Base-by-base conservation (phyloP, 2,888 invertebrate genomes). In the Danaus chrysippus region DNA sequence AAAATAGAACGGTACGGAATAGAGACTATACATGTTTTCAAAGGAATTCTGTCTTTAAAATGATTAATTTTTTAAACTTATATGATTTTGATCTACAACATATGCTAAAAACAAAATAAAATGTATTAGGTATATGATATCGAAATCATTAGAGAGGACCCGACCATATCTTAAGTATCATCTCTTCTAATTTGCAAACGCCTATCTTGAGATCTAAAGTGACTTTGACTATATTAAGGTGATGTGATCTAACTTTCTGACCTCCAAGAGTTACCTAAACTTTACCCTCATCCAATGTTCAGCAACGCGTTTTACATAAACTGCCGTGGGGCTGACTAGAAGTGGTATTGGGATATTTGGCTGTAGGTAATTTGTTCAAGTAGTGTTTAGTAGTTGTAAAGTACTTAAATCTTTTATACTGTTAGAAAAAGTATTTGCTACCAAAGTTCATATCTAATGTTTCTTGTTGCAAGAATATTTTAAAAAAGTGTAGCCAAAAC, bases 231-330 rank as follows among this genome's bases (percentile, higher is more conserved):
- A 23, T 57, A 57, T 61, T 54, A 19, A 61, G 52, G 42, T 42
- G 54, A 23, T 55, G 42, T 42, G 54, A 55, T 42, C 54, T 55
- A 49, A 59, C 54, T 42, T 58, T 61, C 34, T 46, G 23, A 54
- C 59, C 15, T 61, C 42, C 43, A 61, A 41, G 44, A 42, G 10
- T 46, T 54, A 53, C 53, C 23, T 19, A 53, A 59, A 55, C 42
- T 59, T 61, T 55, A 66, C 66, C 66, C 66, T 63, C 56, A 52
- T 66, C 63, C 59, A 63, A 66, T 66, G 66, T 59, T 59, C 59
- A 66, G 54, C 59, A 61, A 58, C 46, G 66, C 66, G 66, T 63
- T 61, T 58, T 58, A 54, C 61, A 63, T 66, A 59, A 59, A 63
- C 63, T 58, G 58, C 55, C 49, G 42, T 44, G 43, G 56, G 59